phyloP scores from a whole-genome alignment of 2,888 invertebrate genomes.

The Acleris literana region DNA sequence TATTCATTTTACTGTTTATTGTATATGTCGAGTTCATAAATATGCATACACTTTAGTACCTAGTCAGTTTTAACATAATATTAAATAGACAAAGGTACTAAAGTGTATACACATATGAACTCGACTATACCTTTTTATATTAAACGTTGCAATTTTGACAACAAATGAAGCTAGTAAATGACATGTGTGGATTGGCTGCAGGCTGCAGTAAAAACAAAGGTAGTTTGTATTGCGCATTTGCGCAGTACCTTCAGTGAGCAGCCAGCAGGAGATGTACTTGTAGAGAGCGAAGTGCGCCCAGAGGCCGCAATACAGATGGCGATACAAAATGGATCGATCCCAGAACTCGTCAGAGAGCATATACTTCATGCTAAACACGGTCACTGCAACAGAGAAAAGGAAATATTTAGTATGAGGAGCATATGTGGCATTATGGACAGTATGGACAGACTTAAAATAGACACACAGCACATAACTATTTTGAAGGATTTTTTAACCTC shows the following conservation, averaged over 20 bases:
- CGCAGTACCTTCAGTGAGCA: conserved; percentile 92
- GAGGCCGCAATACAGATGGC: conserved; percentile 87
- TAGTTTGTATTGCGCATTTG: background rate
- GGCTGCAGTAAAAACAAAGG: conserved; percentile 2
- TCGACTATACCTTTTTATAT: background rate
- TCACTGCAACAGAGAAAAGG: conserved; percentile 63
- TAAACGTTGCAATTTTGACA: background rate
- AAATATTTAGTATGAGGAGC: too few relatives aligned
- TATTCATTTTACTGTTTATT: background rate
- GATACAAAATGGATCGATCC: conserved; percentile 79
- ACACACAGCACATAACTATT: too few relatives aligned
- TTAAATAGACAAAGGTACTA: too few relatives aligned
- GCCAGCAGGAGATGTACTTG: conserved; percentile 97
- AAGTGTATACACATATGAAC: too few relatives aligned
- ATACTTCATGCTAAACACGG: conserved; percentile 87
- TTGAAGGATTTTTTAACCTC: too few relatives aligned
- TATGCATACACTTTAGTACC: too few relatives aligned
- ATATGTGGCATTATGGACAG: too few relatives aligned
- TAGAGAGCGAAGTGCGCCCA: conserved; percentile 94
- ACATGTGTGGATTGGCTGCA: background rate
- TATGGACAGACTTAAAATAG: too few relatives aligned
- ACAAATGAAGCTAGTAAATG: background rate
- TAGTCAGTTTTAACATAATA: too few relatives aligned
- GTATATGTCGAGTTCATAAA: too few relatives aligned
- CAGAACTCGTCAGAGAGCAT: conserved; percentile 86